Conservation (phyloP, 2,888 invertebrate species). For the Euclidia mi region DNA sequence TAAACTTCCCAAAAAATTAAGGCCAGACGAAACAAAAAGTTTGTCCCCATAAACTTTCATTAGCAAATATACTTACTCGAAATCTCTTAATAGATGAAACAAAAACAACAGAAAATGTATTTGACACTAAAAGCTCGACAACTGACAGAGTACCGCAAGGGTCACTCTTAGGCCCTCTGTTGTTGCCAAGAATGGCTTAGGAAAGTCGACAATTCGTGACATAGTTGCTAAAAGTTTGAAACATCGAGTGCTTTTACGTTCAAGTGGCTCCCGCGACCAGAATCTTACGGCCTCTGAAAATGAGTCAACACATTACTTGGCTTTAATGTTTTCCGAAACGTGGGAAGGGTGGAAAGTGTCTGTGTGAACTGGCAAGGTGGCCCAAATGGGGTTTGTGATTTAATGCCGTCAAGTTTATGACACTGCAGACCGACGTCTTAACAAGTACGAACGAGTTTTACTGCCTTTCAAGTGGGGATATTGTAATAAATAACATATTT, state of each 20-base stretch:
- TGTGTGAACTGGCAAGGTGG: constrained; percentile 55
- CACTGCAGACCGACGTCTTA: constrained; percentile 69
- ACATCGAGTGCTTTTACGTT: constrained; percentile 85
- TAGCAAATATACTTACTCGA: constrained; percentile 33
- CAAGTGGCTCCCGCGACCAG: constrained; percentile 69
- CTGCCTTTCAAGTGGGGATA: constrained; percentile 52
- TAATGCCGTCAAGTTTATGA: constrained; percentile 80
- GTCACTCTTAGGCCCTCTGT: constrained; percentile 78
- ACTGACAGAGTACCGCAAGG: constrained; percentile 77
- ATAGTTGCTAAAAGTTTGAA: constrained; percentile 87
- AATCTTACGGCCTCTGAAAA: constrained; percentile 53
- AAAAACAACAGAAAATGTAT: constrained; percentile 63
- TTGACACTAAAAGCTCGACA: constrained; percentile 81
- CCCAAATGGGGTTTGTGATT: constrained; percentile 78
- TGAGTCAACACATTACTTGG: constrained; percentile 30
- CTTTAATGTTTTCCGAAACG: constrained; percentile 30
- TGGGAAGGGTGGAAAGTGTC: constrained; percentile 51
- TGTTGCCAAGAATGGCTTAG: constrained; percentile 79
- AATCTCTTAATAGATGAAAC: constrained; percentile 54
- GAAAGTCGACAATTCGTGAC: constrained; percentile 76
- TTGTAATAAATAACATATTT: constrained; percentile 71
- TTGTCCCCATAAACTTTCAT: constrained; percentile 28
- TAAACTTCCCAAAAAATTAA: constrained; percentile 27
- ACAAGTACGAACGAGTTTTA: constrained; percentile 70
- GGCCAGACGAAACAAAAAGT: constrained; percentile 21